phyloP scores from a whole-genome alignment of 1,140 invertebrate genomes.

The Lamellibrachia luymesi region DNA sequence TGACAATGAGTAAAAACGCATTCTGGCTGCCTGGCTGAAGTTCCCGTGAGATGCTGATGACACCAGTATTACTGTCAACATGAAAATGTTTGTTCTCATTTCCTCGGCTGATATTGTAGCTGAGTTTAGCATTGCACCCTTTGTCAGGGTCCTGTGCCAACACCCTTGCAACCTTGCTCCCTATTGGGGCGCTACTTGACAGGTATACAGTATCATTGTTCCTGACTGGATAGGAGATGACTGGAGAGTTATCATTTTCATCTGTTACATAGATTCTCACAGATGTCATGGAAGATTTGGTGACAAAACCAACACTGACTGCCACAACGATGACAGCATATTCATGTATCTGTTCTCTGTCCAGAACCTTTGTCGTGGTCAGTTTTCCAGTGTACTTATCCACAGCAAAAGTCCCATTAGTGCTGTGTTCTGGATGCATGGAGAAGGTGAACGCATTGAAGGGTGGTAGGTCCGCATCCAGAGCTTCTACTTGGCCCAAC shows the following conservation, averaged over 20 bases:
- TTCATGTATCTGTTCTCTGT: constrained; percentile 17
- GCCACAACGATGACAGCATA: not conserved
- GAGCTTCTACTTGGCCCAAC: constrained; percentile 34
- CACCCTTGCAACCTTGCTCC: constrained; percentile 31
- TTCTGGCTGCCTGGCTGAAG: not conserved
- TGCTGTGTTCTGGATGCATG: constrained; percentile 39
- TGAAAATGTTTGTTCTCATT: not conserved
- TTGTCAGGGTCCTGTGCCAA: constrained; percentile 43
- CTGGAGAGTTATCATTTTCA: constrained; percentile 50
- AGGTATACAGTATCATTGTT: constrained; percentile 38
- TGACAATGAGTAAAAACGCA: not conserved
- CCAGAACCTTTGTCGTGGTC: constrained; percentile 67
- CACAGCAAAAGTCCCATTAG: constrained; percentile 38
- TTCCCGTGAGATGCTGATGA: not conserved
- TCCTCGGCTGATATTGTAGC: constrained; percentile 34
- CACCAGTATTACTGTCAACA: not conserved
- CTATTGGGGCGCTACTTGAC: not conserved
- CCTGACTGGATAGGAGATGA: constrained; percentile 38
- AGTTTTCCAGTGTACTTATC: constrained; percentile 56
- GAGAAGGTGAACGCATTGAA: constrained; percentile 15
- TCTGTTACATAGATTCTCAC: constrained; percentile 45
- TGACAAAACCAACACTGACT: not conserved
- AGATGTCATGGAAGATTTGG: constrained; percentile 11
- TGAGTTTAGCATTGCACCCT: constrained; percentile 33
- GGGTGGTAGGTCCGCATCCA: constrained; percentile 32